Base-by-base conservation (phyloP, 1,140 invertebrate genomes). In the Drosophila guanche region DNA sequence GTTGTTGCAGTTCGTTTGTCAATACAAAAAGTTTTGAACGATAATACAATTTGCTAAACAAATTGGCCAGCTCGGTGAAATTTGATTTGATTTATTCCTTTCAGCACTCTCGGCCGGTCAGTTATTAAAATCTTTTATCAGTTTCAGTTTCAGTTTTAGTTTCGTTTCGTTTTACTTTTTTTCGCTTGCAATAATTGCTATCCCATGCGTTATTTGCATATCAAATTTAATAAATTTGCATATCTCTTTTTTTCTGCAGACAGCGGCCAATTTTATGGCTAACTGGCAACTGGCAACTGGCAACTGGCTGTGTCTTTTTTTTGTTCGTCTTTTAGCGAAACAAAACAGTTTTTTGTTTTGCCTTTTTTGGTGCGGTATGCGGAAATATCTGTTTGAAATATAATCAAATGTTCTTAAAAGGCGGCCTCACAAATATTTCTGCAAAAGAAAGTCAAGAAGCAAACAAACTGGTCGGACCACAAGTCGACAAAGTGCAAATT, bases 21-120 rank as follows among this genome's bases (percentile, higher is more conserved):
- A 68, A 68, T 55, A 80, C 61, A 80, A 81, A 86, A 74, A 52
- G 47, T 59, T 85, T 86, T 62, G 66, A 80, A 47, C 63, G 77
- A 67, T 76, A 69, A 86, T 50, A 56, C 58, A 85, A 84, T 85
- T 80, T 73, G 66, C 51, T 54, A 79, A 62, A 80, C 74, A 86
- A 85, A 86, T 85, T 80, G 67, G 53, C 48, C 54, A 73, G 51
- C 46, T 60, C 62, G 76, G 51, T 56, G 58, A 76, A 80, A 76
- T 85, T 86, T 80, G 72, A 73, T 76, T 86, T 86, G 80, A 73
- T 80, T 85, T 86, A 79, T 79, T 80, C 72, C 72, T 76, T 65
- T 73, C 68, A 61, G 67, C 74, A 51, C 54, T 52, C 42, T 27
- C 53, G 43, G 71, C 22, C 53, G 43, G 71, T 50, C 43, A 76